These are phyloP conservation scores for Idris sp. DNA, from an alignment of 1,140 invertebrate genomes.

Conservation along the genomic window DNA sequence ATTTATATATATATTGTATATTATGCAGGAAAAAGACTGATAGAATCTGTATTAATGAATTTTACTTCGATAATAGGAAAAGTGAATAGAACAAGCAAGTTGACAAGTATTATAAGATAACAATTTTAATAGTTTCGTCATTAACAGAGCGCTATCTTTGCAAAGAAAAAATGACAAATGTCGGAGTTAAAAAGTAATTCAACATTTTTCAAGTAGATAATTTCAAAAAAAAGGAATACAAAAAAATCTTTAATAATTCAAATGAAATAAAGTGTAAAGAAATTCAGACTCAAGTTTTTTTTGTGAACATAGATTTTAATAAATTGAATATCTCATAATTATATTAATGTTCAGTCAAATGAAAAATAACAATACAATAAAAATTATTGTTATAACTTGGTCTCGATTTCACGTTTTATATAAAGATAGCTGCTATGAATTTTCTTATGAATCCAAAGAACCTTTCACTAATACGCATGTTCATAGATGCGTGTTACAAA, in stretches of 20 bases:
- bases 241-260: too few species aligned
- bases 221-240: background rate
- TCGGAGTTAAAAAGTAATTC: too few species aligned
- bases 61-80: conserved; percentile 27
- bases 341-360: too few species aligned
- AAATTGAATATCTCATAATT: background rate
- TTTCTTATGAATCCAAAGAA: conserved; percentile 11
- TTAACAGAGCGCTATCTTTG: conserved; percentile 19
- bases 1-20: too few species aligned
- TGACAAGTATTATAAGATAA: conserved; percentile 39
- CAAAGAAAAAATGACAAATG: conserved; percentile 20
- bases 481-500: conserved; percentile 5
- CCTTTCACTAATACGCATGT: conserved; percentile 17
- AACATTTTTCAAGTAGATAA: too few species aligned
- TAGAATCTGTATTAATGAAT: conserved; percentile 42
- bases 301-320: too few species aligned
- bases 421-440: conserved; percentile 7
- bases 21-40: conserved; percentile 23
- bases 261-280: too few species aligned
- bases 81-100: conserved; percentile 49
- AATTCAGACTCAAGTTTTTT: too few species aligned
- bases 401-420: conserved; percentile 1
- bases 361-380: background rate
- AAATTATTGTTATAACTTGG: background rate
- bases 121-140: conserved; percentile 46